Evolutionary conservation across 2,797 vertebrate genomes (phyloP).

Genomic region (Ibycter americanus): DNA sequence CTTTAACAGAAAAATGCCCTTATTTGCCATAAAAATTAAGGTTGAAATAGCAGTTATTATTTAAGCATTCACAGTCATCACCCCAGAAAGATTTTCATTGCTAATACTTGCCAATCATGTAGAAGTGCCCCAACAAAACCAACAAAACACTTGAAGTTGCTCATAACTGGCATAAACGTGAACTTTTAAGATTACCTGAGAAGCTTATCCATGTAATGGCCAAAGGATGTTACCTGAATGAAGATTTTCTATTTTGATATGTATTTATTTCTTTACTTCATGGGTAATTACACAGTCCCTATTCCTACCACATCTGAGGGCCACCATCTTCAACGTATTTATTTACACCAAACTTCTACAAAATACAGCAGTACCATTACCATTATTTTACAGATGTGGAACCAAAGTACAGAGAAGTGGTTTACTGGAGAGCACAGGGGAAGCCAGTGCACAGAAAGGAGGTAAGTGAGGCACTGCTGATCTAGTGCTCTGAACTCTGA

Average conservation of each 20-base stretch:
- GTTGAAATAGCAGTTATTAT: background rate
- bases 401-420: background rate
- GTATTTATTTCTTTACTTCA: background rate
- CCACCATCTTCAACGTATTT: background rate
- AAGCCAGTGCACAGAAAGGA: background rate
- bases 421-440: background rate
- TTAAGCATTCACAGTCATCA: background rate
- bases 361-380: background rate
- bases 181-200: background rate
- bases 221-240: background rate
- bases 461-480: background rate
- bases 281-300: background rate
- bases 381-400: background rate
- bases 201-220: background rate
- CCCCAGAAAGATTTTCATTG: background rate
- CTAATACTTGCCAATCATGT: background rate
- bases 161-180: background rate
- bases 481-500: background rate
- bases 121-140: background rate
- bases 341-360: background rate
- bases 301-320: background rate
- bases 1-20: background rate
- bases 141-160: background rate
- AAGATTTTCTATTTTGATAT: background rate
- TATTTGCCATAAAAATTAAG: background rate